phyloP scores from a whole-genome alignment of 1,140 invertebrate genomes.

The Venturia canescens region DNA sequence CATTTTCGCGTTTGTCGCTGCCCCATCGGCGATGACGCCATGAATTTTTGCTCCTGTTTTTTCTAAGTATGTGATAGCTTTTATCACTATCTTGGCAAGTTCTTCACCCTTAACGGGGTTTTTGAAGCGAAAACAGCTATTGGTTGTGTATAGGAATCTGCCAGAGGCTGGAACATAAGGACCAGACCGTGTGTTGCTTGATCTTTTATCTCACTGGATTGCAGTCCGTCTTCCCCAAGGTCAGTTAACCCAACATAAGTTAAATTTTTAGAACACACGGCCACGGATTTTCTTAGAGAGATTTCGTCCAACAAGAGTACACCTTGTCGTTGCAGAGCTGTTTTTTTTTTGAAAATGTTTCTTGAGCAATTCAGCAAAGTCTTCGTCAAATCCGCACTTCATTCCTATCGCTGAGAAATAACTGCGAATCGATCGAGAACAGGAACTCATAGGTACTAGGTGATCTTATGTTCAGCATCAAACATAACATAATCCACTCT shows the following conservation, averaged over 20 bases:
- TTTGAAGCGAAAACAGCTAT: conserved; percentile 46
- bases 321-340: conserved; percentile 33
- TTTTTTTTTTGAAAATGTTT: conserved; percentile 39
- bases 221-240: conserved; percentile 38
- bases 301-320: conserved; percentile 44
- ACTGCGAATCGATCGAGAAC: conserved; percentile 47
- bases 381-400: conserved; percentile 50
- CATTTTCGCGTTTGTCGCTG: neutral
- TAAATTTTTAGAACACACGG: conserved; percentile 44
- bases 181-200: conserved; percentile 47
- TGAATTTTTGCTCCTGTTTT: conserved; percentile 53
- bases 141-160: conserved; percentile 41
- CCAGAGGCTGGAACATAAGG: conserved; percentile 48
- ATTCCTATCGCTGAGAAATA: conserved; percentile 44
- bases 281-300: conserved; percentile 27
- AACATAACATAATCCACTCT: conserved; percentile 53
- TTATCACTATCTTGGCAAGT: conserved; percentile 39
- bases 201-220: conserved; percentile 31
- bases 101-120: conserved; percentile 39
- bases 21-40: conserved; percentile 50
- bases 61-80: conserved; percentile 50
- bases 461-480: conserved; percentile 54
- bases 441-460: conserved; percentile 47
- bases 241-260: conserved; percentile 47
- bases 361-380: neutral